phyloP scores from a whole-genome alignment of 1,140 invertebrate genomes.

The Drosophila nebulosa region DNA sequence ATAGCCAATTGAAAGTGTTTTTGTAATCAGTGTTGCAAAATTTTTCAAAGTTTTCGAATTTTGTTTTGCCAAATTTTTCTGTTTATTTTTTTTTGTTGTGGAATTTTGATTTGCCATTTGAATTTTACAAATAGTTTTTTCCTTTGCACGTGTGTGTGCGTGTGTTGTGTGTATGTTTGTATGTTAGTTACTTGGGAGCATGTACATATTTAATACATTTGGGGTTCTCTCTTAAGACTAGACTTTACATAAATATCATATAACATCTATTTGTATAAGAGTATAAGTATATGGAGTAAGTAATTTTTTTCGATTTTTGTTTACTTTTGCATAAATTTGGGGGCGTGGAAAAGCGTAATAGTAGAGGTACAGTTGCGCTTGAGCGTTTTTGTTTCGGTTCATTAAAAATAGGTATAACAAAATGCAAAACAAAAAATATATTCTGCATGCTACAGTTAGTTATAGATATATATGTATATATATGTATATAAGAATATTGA shows the following conservation, averaged over 20 bases:
- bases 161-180: conserved; percentile 17
- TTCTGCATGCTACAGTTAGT: conserved; percentile 22
- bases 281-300: conserved; percentile 45
- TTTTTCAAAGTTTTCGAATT: conserved; percentile 21
- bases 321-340: not conserved
- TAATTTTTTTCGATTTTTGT: conserved; percentile 25
- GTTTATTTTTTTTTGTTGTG: conserved; percentile 37
- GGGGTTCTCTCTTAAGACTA: conserved; percentile 59
- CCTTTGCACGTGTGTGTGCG: conserved; percentile 43
- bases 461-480: not conserved
- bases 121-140: conserved; percentile 48
- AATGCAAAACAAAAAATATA: conserved; percentile 34
- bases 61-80: conserved; percentile 50
- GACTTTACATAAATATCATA: conserved; percentile 51
- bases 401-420: conserved; percentile 44
- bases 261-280: conserved; percentile 45
- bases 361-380: conserved; percentile 28
- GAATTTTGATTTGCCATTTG: conserved; percentile 38
- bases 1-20: conserved; percentile 40
- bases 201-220: conserved; percentile 63
- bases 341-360: not conserved
- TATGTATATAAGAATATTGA: conserved; percentile 22
- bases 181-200: conserved; percentile 65
- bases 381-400: conserved; percentile 1
- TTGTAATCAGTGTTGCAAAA: conserved; percentile 15